Base-by-base conservation (phyloP, 2,797 vertebrate genomes). In the Amniataba percoides region DNA sequence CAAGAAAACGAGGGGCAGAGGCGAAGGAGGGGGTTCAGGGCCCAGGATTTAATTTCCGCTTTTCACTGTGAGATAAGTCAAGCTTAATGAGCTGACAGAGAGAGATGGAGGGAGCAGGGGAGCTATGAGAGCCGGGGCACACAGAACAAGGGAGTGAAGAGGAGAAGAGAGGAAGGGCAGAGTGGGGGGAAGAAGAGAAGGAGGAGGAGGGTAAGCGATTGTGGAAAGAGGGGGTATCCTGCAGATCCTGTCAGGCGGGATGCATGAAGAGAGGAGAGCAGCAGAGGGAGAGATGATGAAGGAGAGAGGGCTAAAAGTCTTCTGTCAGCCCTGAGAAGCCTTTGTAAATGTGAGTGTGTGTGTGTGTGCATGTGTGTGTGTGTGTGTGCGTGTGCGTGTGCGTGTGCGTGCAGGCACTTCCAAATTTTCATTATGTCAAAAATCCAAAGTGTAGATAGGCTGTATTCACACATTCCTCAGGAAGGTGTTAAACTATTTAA, bases 21-120 rank as follows among this genome's bases (percentile, higher is more conserved):
- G 68, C 55, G 36, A 78, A 62, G 57, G 78, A 74, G 84, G 83
- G 67, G 80, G 70, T 82, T 79, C 69, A 16, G 88, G 78, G 81
- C 79, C 80, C 74, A 67, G 89, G 87, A 91, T 93, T 93, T 93
- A 93, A 93, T 94, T 93, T 94, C 92, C 92, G 85, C 86, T 92
- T 88, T 89, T 90, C 85, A 69, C 68, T 55, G 88, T 70, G 87
- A 92, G 92, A 93, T 93, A 91, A 93, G 92, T 93, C 88, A 89
- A 85, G 85, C 87, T 91, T 93, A 93, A 94, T 94, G 93, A 94
- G 91, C 88, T 92, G 90, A 92, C 92, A 87, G 85, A 78, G 91
- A 89, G 87, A 81, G 85, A 91, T 77, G 88, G 86, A 86, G 56
- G 82, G 83, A 85, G 58, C 81, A 64, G 77, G 64, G 71, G 53